Conservation (phyloP, 1,140 invertebrate species). For the Araneus ventricosus region DNA sequence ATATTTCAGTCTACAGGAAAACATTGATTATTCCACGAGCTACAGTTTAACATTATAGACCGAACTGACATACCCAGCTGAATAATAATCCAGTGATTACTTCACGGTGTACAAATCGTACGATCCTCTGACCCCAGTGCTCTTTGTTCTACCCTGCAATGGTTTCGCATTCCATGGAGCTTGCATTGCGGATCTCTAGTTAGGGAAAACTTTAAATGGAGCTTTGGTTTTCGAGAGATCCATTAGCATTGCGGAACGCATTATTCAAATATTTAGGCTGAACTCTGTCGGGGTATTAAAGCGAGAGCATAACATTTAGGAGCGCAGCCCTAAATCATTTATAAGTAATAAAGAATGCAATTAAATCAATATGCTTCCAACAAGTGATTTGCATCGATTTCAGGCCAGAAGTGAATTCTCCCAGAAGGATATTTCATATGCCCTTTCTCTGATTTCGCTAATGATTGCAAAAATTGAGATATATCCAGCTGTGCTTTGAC, state of each 20-base stretch:
- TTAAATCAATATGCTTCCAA: neutral
- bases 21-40: neutral
- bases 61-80: constrained; percentile 4
- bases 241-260: neutral
- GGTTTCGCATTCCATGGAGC: neutral
- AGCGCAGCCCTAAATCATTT: neutral
- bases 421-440: neutral
- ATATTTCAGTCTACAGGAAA: neutral
- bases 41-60: neutral
- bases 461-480: neutral
- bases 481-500: neutral
- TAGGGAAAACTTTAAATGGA: neutral
- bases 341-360: neutral
- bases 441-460: too few species aligned
- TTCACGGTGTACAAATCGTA: neutral
- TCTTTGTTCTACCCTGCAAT: neutral
- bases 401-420: neutral
- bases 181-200: neutral
- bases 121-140: constrained; percentile 16
- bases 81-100: constrained; percentile 30
- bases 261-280: neutral
- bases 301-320: neutral
- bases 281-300: neutral
- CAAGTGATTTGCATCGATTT: neutral
- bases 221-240: neutral